Percentiles rank a stretch among this genome's conserved stretches.
Evolutionary conservation across 2,797 vertebrate species (phyloP).

Genomic region (Danionella dracula): DNA sequence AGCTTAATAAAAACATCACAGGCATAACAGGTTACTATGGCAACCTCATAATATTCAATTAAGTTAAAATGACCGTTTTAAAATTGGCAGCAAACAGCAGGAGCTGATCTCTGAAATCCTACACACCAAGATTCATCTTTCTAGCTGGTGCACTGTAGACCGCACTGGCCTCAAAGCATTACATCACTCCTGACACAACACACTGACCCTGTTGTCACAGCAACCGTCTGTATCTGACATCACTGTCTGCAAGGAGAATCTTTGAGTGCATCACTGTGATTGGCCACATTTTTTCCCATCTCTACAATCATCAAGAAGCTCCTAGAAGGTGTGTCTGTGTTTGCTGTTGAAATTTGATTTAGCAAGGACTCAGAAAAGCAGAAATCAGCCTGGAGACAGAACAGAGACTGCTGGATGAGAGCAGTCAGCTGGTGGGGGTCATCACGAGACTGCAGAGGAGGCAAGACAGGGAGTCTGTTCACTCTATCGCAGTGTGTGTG

Average conservation of each 20-base stretch:
- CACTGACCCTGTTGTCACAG: constrained; percentile 52
- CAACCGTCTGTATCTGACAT: constrained; percentile 55
- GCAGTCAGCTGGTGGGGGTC: too few species aligned
- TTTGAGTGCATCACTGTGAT: constrained; percentile 12
- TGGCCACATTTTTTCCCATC: constrained; percentile 14
- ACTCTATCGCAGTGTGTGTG: too few species aligned
- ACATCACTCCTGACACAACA: constrained; percentile 43
- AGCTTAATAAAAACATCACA: constrained; percentile 43
- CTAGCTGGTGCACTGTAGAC: constrained; percentile 32
- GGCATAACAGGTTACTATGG: constrained; percentile 47
- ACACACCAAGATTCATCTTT: not conserved
- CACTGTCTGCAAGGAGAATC: constrained; percentile 42
- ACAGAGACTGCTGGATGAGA: too few species aligned
- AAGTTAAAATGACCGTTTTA: constrained; percentile 33
- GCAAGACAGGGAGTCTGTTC: too few species aligned
- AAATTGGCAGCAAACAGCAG: constrained; percentile 20
- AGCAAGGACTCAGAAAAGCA: too few species aligned
- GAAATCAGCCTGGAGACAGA: too few species aligned
- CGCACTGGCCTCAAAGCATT: constrained; percentile 39
- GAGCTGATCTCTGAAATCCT: constrained; percentile 5
- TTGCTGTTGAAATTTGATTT: too few species aligned
- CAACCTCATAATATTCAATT: constrained; percentile 42
- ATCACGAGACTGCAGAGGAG: too few species aligned
- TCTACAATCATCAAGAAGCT: not conserved
- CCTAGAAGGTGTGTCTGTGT: too few species aligned